Evolutionary conservation across 2,797 vertebrate genomes (phyloP), one percentile per base, ranked within the genome.

Genomic region (Chromis chromis): DNA sequence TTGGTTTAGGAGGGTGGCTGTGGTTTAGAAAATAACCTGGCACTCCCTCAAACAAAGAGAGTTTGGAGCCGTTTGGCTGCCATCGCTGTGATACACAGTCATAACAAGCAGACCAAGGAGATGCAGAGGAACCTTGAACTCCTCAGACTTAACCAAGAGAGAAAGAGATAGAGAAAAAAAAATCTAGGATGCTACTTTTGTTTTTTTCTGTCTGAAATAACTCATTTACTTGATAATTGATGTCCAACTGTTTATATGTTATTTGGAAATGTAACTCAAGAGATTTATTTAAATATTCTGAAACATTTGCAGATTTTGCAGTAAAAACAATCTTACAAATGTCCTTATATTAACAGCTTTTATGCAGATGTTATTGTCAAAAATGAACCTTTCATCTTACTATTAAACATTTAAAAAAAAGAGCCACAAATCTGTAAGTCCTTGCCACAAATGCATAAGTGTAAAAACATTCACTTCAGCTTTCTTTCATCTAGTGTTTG

Each of bases 11-110:
- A 53, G 54, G 64, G 69, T 78, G 53, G 64, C 73, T 65, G 79
- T 27, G 66, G 63, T 86, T 89, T 86, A 65, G 69, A 83, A 87
- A 90, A 88, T 82, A 88, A 81, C 53, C 61, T 24, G 60, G 42
- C 42, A 70, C 82, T 91, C 71, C 67, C 66, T 83, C 44, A 62
- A 81, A 78, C 76, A 76, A 79, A 65, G 76, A 85, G 77, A 62
- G 49, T 78, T 86, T 21, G 24, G 75, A 74, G 82, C 78, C 84
- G 70, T 72, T 73, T 62, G 61, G 70, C 68, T 66, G 77, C 68
- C 88, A 87, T 89, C 76, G 36, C 53, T 42, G 48, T 12, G 44
- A 74, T 49, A 24, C 69, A 70, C 87, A 94, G 94, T 91, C 93
- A 93, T 83, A 94, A 94, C 90, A 92, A 67, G 33, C 31, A 22